phyloP scores from a whole-genome alignment of 2,888 invertebrate genomes.

The Phyllotreta striolata region DNA sequence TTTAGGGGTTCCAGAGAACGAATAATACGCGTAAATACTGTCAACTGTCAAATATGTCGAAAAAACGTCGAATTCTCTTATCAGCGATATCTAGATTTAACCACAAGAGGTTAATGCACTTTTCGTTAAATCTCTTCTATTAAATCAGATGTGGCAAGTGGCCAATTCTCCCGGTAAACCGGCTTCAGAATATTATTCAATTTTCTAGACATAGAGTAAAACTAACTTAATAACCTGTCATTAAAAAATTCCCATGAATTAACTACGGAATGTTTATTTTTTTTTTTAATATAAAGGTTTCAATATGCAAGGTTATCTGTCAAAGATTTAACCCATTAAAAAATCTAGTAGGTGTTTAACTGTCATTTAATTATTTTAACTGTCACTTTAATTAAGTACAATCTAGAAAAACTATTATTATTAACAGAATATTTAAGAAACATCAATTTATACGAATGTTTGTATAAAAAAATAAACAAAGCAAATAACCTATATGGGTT shows the following conservation, averaged over 20 bases:
- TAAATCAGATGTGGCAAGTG: conserved; percentile 25
- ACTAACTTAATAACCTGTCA: not conserved
- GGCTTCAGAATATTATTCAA: not conserved
- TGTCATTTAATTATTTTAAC: no score
- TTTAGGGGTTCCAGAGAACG: no score
- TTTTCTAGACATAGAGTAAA: conserved; percentile 7
- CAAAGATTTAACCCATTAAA: not conserved
- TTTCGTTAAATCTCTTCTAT: conserved; percentile 18
- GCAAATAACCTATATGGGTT: not conserved
- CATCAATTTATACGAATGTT: no score
- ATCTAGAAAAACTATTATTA: no score
- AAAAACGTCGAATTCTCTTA: not conserved
- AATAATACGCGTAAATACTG: no score
- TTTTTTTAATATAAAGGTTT: not conserved
- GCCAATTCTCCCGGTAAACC: conserved; percentile 13
- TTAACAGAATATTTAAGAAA: no score
- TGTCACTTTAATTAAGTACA: no score
- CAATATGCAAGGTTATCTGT: no score
- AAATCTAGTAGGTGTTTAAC: not conserved
- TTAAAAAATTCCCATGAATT: no score
- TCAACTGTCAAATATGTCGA: no score
- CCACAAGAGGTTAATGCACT: conserved; percentile 23
- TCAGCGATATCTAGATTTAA: not conserved
- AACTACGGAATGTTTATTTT: not conserved
- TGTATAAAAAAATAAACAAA: conserved; percentile 4